phyloP scores from a whole-genome alignment of 2,888 invertebrate species.

The Melinaea menophilus region DNA sequence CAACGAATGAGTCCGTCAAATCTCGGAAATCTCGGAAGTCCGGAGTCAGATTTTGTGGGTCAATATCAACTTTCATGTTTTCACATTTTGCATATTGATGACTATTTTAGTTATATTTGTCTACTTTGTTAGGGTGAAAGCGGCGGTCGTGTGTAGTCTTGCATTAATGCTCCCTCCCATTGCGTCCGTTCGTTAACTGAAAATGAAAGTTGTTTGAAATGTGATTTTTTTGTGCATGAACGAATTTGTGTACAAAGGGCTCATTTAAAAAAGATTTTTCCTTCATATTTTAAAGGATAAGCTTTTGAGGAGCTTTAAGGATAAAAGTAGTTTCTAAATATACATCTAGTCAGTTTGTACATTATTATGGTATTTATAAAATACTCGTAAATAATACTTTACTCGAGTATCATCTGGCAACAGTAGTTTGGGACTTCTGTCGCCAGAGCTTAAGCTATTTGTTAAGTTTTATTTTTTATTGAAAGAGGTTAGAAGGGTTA shows the following conservation, averaged over 20 bases:
- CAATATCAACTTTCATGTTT: slow-evolving; percentile 60
- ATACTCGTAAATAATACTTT: too few relatives aligned
- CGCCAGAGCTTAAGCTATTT: too few relatives aligned
- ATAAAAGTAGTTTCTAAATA: too few relatives aligned
- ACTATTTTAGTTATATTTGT: slow-evolving; percentile 50
- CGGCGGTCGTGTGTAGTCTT: slow-evolving; percentile 34
- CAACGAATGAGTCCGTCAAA: slow-evolving; percentile 61
- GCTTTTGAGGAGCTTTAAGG: background rate
- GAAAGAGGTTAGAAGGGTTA: too few relatives aligned
- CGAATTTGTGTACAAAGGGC: slow-evolving; percentile 21
- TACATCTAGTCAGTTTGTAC: too few relatives aligned
- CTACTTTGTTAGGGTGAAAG: slow-evolving; percentile 46
- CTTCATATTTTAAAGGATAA: slow-evolving; percentile 15
- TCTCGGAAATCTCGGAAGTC: slow-evolving; percentile 64
- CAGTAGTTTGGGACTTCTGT: too few relatives aligned
- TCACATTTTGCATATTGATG: slow-evolving; percentile 49
- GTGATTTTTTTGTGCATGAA: slow-evolving; percentile 32
- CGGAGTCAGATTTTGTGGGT: slow-evolving; percentile 53
- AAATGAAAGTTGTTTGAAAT: slow-evolving; percentile 33
- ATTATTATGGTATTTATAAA: too few relatives aligned
- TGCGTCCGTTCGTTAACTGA: slow-evolving; percentile 36
- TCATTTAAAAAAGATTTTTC: slow-evolving; percentile 23
- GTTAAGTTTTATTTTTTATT: too few relatives aligned
- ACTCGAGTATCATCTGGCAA: too few relatives aligned
- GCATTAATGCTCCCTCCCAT: slow-evolving; percentile 38